phyloP scores from a whole-genome alignment of 2,797 vertebrate genomes.

The Acipenser transmontanus region DNA sequence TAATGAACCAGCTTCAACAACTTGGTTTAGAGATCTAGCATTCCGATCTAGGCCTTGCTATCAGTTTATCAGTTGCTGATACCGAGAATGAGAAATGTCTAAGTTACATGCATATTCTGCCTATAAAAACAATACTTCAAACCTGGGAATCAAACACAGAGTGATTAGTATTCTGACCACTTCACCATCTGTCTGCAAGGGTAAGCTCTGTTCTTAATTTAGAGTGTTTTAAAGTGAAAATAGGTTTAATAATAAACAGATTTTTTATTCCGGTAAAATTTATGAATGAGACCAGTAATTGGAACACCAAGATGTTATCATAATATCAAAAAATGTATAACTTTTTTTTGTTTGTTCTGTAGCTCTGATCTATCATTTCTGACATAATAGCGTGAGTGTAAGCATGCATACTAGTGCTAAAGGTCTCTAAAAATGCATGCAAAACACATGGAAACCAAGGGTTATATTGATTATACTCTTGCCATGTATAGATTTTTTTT shows the following conservation, averaged over 20 bases:
- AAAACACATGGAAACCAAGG: slow-evolving; percentile 1
- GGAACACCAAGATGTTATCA: slow-evolving; percentile 16
- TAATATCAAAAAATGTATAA: slow-evolving; percentile 17
- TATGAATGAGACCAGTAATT: slow-evolving; percentile 20
- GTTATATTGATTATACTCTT: not conserved
- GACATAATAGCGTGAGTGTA: slow-evolving; percentile 3
- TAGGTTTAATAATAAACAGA: slow-evolving; percentile 55
- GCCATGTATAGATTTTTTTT: no score
- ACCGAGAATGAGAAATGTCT: slow-evolving; percentile 17
- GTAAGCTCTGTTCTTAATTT: slow-evolving; percentile 46
- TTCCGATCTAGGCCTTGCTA: no score
- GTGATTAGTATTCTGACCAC: slow-evolving; percentile 61
- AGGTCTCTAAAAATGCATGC: slow-evolving; percentile 2
- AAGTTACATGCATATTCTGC: slow-evolving; percentile 14
- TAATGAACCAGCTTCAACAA: not conserved
- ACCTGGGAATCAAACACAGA: slow-evolving; percentile 54
- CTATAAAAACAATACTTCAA: slow-evolving; percentile 27
- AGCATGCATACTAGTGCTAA: slow-evolving; percentile 12
- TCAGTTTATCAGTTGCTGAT: no score
- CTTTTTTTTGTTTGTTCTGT: slow-evolving; percentile 1
- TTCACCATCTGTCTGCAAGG: slow-evolving; percentile 50
- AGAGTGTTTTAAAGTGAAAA: slow-evolving; percentile 63
- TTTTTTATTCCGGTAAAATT: slow-evolving; percentile 15
- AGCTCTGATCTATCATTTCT: slow-evolving; percentile 13
- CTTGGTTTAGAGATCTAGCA: slow-evolving; percentile 25